Base-by-base conservation (phyloP, 2,888 invertebrate species). In the Papilio demoleus region DNA sequence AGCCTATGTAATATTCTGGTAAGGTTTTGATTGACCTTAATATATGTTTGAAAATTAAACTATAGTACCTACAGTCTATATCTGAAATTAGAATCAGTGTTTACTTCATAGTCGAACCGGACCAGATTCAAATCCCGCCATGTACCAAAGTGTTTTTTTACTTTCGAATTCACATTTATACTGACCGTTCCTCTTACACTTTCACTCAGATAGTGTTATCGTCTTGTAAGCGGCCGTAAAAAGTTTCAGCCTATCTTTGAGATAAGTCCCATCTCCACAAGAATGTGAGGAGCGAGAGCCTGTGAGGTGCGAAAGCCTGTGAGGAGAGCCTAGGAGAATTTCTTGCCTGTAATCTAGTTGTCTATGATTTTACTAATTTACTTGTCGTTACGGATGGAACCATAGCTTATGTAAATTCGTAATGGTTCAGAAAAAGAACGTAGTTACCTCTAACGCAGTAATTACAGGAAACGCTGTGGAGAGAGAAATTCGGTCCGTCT, bases 381-480 rank as follows among this genome's bases (percentile, higher is more conserved):
- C 12, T 53, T n/a, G 1, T 8, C 3, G 17, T 47, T 34, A 19
- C 14, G 36, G 22, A 34, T 63, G n/a, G n/a, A n/a, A n/a, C 22
- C 14, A 4, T 12, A 22, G 22, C 36, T 22, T 50, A 24, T 53
- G n/a, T 50, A 27, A 50, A 50, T 63, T 27, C 24, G 8, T n/a
- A 24, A 42, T 40, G 9, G 31, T 62, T 31, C 27, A 22, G 27
- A 12, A 40, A 6, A 6, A 56, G 40, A 4, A 58, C 24, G 58
- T 17, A 61, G 61, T 53, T 38, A 50, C 24, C 66, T 38, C 50
- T 36, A 40, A 24, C n/a, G 65, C 50, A 42, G 17, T 67, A 61
- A 67, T 67, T 67, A 61, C 53, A 67, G 67, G 61, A 34, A 61
- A 53, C 27, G 17, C 36, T n/a, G 27, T n/a, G 2, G 38, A 53